Evolutionary conservation across 2,797 vertebrate species (phyloP).

Genomic region (Sus cebifrons): DNA sequence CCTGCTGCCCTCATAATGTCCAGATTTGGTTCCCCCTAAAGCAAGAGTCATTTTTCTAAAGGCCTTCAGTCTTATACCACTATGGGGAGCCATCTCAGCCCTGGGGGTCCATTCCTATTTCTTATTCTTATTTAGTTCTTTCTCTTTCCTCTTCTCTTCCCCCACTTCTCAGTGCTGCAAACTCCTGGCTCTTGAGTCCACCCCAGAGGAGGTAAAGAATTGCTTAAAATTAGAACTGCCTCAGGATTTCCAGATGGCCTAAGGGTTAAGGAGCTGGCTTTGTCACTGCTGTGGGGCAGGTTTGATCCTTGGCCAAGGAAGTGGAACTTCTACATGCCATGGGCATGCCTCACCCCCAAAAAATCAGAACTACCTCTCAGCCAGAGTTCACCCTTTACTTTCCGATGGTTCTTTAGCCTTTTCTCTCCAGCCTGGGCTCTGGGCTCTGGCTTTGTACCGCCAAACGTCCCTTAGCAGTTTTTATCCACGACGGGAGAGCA

Average conservation of each 20-base stretch:
- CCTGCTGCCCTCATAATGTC: accelerated
- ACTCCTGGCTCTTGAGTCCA: not conserved
- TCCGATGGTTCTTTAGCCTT: not conserved
- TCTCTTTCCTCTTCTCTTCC: not conserved
- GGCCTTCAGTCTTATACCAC: not conserved
- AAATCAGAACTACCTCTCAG: not conserved
- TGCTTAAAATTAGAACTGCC: not conserved
- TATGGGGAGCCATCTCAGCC: not conserved
- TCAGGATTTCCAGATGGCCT: too few species aligned
- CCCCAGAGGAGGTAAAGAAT: not conserved
- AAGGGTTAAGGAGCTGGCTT: too few species aligned
- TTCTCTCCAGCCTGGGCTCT: too few species aligned
- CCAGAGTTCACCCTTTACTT: not conserved
- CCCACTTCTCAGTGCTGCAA: not conserved
- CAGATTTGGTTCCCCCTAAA: not conserved
- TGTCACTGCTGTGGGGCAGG: too few species aligned
- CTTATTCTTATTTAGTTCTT: not conserved
- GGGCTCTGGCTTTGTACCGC: not conserved
- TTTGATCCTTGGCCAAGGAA: too few species aligned
- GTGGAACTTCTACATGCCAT: too few species aligned
- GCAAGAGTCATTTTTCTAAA: not conserved
- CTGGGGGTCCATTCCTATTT: not conserved
- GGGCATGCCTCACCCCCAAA: too few species aligned
- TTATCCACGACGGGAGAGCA: not conserved
- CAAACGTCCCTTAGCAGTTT: not conserved